Evolutionary conservation across 1,140 invertebrate genomes (phyloP).

Genomic region (Procambarus virginalis): DNA sequence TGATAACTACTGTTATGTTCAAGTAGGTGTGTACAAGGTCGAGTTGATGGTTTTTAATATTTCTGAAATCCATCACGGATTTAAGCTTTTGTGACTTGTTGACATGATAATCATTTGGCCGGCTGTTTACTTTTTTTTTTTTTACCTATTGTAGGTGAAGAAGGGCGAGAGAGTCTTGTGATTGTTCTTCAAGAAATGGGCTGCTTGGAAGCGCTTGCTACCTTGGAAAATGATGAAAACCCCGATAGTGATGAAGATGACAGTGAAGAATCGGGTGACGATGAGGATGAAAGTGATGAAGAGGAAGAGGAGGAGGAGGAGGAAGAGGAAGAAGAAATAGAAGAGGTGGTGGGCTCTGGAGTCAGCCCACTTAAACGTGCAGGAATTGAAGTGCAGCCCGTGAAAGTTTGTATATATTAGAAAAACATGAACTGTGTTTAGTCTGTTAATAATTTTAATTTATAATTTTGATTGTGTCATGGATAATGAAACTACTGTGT

Average conservation of each 20-base stretch:
- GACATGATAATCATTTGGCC: too few relatives aligned
- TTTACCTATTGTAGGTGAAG: conserved; percentile 41
- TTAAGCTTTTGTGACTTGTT: too few relatives aligned
- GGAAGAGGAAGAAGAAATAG: conserved; percentile 74
- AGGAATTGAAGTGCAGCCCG: conserved; percentile 24
- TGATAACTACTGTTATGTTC: too few relatives aligned
- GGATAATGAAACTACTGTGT: too few relatives aligned
- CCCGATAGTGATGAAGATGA: conserved; percentile 73
- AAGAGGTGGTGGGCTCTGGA: conserved; percentile 70
- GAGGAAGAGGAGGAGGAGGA: conserved; percentile 73
- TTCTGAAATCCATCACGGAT: too few relatives aligned
- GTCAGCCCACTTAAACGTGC: conserved; percentile 44
- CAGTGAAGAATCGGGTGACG: conserved; percentile 75
- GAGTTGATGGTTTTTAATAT: too few relatives aligned
- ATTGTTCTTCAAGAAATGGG: conserved; percentile 56
- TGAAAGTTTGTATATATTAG: conserved; percentile 30
- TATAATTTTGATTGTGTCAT: not conserved
- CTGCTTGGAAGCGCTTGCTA: conserved; percentile 43
- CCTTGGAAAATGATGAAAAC: conserved; percentile 73
- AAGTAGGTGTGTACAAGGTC: too few relatives aligned
- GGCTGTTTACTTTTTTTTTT: conserved; percentile 64
- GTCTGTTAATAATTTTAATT: not conserved
- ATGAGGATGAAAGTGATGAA: conserved; percentile 69
- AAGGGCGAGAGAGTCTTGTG: conserved; percentile 50
- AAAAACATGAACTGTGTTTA: not conserved